Base-by-base conservation (phyloP, 2,888 invertebrate genomes). In the Neoascia interrupta region DNA sequence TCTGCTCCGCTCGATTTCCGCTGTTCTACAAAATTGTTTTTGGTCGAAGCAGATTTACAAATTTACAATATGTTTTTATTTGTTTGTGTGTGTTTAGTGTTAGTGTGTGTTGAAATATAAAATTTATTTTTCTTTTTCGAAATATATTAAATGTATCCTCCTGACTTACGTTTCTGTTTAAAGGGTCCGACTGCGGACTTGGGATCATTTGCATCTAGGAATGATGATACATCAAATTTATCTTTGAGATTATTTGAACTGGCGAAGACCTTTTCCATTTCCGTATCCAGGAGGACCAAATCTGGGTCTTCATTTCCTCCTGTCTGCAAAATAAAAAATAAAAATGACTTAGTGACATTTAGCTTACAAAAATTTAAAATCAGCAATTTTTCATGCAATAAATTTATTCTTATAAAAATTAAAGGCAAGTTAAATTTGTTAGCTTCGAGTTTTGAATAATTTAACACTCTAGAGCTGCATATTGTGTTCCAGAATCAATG, bases 221-320 rank as follows among this genome's bases (percentile, higher is more conserved):
- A 88, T 63, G 89, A 89, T 84, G 91, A 90, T 86, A 92, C 90
- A 90, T 92, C 91, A 89, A 92, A 93, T 84, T 90, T 90, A 18
- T 88, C 87, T 82, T 85, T 87, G 84, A 91, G 90, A 76, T 90
- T 88, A 82, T 87, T 88, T 88, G 91, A 91, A 90, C 92, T 92
- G 88, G 94, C 94, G 88, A 96, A 94, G 85, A 95, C 95, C 88
- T 95, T 94, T 85, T 95, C 95, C 93, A 95, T 95, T 91, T 95
- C 96, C 88, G 95, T 94, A 90, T 96, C 95, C 90, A 96, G 90
- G 83, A 92, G 92, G 83, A 94, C 91, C 87, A 93, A 93, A 88
- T 92, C 91, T 86, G 90, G 89, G 89, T 91, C 90, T 89, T 90
- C 86, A 90, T 90, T 89, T 90, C 91, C 89, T 87, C 88, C 90